Evolutionary conservation across 2,113 vertebrate genomes (phyloP).

Genomic region (Synchiropus splendidus): DNA sequence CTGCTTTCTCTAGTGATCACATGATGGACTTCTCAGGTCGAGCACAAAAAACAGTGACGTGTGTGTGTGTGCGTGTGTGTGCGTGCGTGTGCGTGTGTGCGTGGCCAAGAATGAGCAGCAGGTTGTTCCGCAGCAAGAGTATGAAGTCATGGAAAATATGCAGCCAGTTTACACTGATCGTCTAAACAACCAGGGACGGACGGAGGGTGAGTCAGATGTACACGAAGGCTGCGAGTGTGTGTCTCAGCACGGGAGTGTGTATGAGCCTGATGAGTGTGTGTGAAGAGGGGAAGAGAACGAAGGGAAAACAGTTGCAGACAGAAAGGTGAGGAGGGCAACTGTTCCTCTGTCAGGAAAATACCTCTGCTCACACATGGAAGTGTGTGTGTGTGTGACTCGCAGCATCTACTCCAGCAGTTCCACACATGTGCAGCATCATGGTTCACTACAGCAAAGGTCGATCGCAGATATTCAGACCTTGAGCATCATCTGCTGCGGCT

Average conservation of each 20-base stretch:
- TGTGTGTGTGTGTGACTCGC: slow-evolving; percentile 8
- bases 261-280: slow-evolving; percentile 5
- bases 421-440: too few relatives aligned
- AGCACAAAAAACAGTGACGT: too few relatives aligned
- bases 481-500: too few relatives aligned
- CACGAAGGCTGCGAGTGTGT: slow-evolving; percentile 3
- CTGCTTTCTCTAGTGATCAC: too few relatives aligned
- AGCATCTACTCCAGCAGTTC: too few relatives aligned
- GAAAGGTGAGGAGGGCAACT: slow-evolving; percentile 33
- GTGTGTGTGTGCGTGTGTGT: slow-evolving; percentile 4
- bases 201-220: slow-evolving; percentile 24
- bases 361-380: too few relatives aligned
- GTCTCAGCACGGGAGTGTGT: too few relatives aligned
- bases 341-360: slow-evolving; percentile 42
- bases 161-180: slow-evolving; percentile 51
- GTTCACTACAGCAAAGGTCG: too few relatives aligned
- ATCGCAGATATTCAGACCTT: too few relatives aligned
- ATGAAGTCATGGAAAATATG: slow-evolving; percentile 65
- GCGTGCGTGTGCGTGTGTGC: slow-evolving; percentile 12
- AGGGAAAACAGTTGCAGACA: slow-evolving; percentile 9
- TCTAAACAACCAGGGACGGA: slow-evolving; percentile 50
- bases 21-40: too few relatives aligned
- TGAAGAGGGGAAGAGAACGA: slow-evolving; percentile 1
- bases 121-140: slow-evolving; percentile 30
- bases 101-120: slow-evolving; percentile 22